phyloP scores from a whole-genome alignment of 1,140 invertebrate genomes.

The Helicoverpa zea region DNA sequence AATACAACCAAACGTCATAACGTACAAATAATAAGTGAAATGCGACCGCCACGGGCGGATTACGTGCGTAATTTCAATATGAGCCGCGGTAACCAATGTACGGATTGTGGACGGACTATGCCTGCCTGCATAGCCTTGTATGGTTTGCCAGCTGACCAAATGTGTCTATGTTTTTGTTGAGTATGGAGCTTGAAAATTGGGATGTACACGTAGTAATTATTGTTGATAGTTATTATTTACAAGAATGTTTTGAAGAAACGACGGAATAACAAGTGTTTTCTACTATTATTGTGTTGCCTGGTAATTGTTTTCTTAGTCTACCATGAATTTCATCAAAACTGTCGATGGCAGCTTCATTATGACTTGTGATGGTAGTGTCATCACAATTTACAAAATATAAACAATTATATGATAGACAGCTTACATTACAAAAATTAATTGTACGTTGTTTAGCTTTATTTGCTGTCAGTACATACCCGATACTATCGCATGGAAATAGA shows the following conservation, averaged over 20 bases:
- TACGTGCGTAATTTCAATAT: slow-evolving; percentile 67
- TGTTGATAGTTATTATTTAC: not conserved
- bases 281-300: too few species aligned
- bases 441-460: not conserved
- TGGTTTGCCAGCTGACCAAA: not conserved
- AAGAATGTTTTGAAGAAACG: not conserved
- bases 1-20: not conserved
- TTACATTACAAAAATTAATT: too few species aligned
- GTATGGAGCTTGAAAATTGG: too few species aligned
- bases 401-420: too few species aligned
- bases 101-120: slow-evolving; percentile 27
- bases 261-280: too few species aligned
- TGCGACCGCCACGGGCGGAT: slow-evolving; percentile 48
- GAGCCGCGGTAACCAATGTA: slow-evolving; percentile 50
- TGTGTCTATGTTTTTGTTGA: too few species aligned
- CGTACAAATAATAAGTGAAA: slow-evolving; percentile 34
- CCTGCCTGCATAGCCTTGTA: not conserved
- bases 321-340: too few species aligned
- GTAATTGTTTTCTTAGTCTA: too few species aligned
- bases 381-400: too few species aligned
- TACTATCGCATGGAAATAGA: slow-evolving; percentile 2
- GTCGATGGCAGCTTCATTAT: too few species aligned
- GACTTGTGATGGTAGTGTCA: not conserved
- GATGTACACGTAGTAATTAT: too few species aligned
- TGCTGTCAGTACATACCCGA: not conserved